Evolutionary conservation across 2,113 vertebrate genomes (phyloP).

Genomic region (Ranitomeya variabilis): DNA sequence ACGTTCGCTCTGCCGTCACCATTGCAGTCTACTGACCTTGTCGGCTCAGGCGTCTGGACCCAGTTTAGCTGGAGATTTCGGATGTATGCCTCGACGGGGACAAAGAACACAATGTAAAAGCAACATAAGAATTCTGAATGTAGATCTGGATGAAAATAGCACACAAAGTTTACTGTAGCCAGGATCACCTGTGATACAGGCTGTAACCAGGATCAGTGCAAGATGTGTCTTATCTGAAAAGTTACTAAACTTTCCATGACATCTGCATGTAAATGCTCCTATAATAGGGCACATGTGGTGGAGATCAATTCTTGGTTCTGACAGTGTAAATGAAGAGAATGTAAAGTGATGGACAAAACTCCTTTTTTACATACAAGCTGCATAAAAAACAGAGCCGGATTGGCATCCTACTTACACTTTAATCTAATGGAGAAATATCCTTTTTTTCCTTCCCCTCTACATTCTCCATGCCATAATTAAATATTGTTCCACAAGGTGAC

Average conservation of each 20-base stretch:
- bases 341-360: background rate
- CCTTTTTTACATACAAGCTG: background rate
- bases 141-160: background rate
- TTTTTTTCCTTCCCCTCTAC: background rate
- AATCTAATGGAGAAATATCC: background rate
- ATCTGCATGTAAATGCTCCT: too few species aligned
- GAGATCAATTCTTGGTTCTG: background rate
- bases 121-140: background rate
- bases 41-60: too few species aligned
- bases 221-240: background rate
- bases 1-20: too few species aligned
- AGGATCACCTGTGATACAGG: too few species aligned
- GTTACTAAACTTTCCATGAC: background rate
- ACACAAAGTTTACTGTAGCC: too few species aligned
- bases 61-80: too few species aligned
- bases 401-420: background rate
- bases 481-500: constrained; percentile 26
- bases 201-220: background rate
- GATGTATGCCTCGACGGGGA: too few species aligned
- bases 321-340: background rate
- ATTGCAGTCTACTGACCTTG: too few species aligned
- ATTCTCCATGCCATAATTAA: constrained; percentile 31
- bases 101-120: background rate
- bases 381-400: background rate
- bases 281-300: background rate